Base-by-base conservation (phyloP, 1,140 invertebrate genomes). In the Gryllus bimaculatus region DNA sequence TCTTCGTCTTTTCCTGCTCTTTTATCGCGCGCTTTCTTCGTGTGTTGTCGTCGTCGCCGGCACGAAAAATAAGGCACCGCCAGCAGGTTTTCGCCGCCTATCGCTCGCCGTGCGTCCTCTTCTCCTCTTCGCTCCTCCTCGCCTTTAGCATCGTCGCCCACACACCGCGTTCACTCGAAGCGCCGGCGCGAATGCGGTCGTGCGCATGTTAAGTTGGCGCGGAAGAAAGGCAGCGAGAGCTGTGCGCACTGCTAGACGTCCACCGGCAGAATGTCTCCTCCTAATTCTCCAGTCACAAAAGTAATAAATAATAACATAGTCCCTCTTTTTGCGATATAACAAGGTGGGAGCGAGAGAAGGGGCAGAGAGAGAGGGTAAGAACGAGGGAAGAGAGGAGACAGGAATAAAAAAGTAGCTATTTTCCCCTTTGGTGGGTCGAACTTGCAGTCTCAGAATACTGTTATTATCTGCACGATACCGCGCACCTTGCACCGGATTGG, bases 401-500 rank as follows among this genome's bases (percentile, higher is more conserved):
- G n/a, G 47, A 20, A 48, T 77, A 48, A n/a, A 47, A 8, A 7
- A 13, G 26, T 49, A 48, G 8, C 20, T 77, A 48, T 76, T 47
- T 49, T n/a, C 76, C 20, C 20, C 48, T 47, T 54, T 20, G 7
- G n/a, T 47, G 76, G 76, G 76, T 48, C 48, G 76, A 47, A 20
- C 76, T 77, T 20, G 39, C 20, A 77, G 76, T 20, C 79, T 79
- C 79, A 76, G 76, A 77, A 73, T n/a, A 48, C 75, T 39, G 79
- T 77, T 66, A 79, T 73, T 79, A 79, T 76, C 79, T 66, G 48
- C 75, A 77, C 76, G 79, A 54, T 73, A 76, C 54, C 48, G 79
- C 79, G 79, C 79, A 79, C 74, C 47, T 79, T 74, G 75, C n/a
- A 48, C 73, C 47, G 48, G 48, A 79, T 79, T 79, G 79, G 79